phyloP scores from a whole-genome alignment of 2,888 invertebrate genomes.

The Luperina testacea region DNA sequence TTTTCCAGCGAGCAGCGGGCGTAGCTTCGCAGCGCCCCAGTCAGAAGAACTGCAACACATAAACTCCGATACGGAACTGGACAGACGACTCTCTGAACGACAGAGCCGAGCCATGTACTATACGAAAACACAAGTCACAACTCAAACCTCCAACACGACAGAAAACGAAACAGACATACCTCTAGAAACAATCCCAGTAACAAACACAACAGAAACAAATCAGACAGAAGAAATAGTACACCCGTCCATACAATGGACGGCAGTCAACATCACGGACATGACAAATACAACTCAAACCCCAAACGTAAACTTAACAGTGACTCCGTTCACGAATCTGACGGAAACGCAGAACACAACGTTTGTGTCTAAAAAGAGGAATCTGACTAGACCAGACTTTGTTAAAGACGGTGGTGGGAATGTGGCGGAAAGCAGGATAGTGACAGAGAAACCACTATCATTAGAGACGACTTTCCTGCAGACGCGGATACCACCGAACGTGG shows the following conservation, averaged over 20 bases:
- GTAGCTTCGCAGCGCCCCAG: slow-evolving; percentile 80
- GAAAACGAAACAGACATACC: slow-evolving; percentile 67
- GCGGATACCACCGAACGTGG: slow-evolving; percentile 83
- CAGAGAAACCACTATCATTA: slow-evolving; percentile 85
- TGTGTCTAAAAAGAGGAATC: slow-evolving; percentile 78
- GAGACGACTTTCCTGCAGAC: slow-evolving; percentile 86
- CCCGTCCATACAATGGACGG: slow-evolving; percentile 80
- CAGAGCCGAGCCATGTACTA: slow-evolving; percentile 85
- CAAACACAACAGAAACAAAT: slow-evolving; percentile 65
- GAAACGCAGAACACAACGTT: slow-evolving; percentile 80
- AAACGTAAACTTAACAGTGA: slow-evolving; percentile 69
- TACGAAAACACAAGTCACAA: slow-evolving; percentile 75
- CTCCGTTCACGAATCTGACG: slow-evolving; percentile 73
- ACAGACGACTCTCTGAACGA: slow-evolving; percentile 74
- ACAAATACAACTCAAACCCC: slow-evolving; percentile 44
- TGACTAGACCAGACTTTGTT: slow-evolving; percentile 80
- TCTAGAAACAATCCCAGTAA: slow-evolving; percentile 50
- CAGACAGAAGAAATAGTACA: slow-evolving; percentile 68
- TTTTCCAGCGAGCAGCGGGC: slow-evolving; percentile 81
- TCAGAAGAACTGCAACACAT: slow-evolving; percentile 79
- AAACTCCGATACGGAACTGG: slow-evolving; percentile 74
- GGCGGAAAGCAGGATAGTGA: slow-evolving; percentile 84
- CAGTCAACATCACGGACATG: slow-evolving; percentile 68
- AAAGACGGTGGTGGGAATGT: slow-evolving; percentile 79
- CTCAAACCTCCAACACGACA: slow-evolving; percentile 73